These are phyloP conservation scores for Nannoperca obscura DNA, from an alignment of 2,797 vertebrate genomes.

Conservation along the genomic window DNA sequence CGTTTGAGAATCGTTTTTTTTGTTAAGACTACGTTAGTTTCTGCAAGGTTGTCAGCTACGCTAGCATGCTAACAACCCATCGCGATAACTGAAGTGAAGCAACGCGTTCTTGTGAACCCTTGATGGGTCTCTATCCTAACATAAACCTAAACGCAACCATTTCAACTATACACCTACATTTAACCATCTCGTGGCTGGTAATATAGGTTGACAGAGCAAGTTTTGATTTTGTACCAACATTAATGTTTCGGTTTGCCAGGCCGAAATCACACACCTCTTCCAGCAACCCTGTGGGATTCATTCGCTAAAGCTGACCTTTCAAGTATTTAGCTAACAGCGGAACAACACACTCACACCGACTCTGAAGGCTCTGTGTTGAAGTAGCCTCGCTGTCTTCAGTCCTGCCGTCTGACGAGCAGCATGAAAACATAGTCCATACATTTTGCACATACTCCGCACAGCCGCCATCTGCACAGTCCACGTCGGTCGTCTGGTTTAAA, in stretches of 20 bases:
- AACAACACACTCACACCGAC: conserved; percentile 73
- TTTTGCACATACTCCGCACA: conserved; percentile 67
- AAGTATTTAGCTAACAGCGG: not conserved
- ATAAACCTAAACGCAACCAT: not conserved
- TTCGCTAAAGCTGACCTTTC: conserved; percentile 8
- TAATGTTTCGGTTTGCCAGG: not conserved
- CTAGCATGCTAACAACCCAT: conserved; percentile 3
- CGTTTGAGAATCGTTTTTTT: accelerated
- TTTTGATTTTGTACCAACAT: not conserved
- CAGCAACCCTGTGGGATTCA: not conserved
- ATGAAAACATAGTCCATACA: conserved; percentile 75
- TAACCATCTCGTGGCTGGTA: accelerated
- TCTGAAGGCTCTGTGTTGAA: conserved; percentile 78
- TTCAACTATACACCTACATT: not conserved
- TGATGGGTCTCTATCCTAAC: not conserved
- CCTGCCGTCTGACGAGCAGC: conserved; percentile 66
- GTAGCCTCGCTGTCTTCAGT: conserved; percentile 57
- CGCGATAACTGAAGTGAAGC: conserved; percentile 23
- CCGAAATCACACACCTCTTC: not conserved
- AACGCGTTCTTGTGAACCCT: not conserved
- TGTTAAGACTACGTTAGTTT: accelerated
- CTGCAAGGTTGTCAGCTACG: conserved; percentile 8
- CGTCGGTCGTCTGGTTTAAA: not conserved
- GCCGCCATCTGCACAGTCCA: conserved; percentile 44
- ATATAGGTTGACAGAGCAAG: accelerated